These are phyloP conservation scores for Cyprinodon variegatus DNA, from an alignment of 2,113 vertebrate species.

Conservation along the genomic window DNA sequence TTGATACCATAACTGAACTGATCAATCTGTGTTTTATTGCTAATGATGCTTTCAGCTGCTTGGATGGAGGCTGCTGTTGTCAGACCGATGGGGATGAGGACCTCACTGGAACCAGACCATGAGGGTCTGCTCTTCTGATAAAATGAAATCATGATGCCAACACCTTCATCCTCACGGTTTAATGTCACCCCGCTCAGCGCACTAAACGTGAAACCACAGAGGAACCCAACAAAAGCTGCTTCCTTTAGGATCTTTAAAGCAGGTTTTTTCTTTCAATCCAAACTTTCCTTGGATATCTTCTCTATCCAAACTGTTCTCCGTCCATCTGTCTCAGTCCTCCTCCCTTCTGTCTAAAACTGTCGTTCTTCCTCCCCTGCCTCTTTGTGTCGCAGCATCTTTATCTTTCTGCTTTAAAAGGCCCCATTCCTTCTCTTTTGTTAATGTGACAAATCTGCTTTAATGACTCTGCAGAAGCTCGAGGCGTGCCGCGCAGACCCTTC, in stretches of 20 bases:
- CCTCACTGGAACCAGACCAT: no score
- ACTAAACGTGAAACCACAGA: background rate
- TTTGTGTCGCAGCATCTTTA: slow-evolving; percentile 60
- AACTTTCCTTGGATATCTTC: background rate
- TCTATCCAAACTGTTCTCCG: slow-evolving; percentile 20
- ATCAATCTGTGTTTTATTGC: no score
- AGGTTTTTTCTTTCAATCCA: slow-evolving; percentile 4
- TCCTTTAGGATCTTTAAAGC: background rate
- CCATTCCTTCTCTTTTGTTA: slow-evolving; percentile 77
- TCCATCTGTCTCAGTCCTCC: background rate
- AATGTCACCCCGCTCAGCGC: no score
- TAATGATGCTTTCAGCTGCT: no score
- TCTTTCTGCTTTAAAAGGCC: slow-evolving; percentile 41
- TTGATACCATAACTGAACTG: no score
- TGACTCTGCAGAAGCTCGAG: slow-evolving; percentile 69
- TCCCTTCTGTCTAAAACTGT: slow-evolving; percentile 33
- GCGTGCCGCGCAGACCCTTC: slow-evolving; percentile 58
- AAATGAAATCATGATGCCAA: no score
- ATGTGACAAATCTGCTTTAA: slow-evolving; percentile 81
- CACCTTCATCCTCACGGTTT: no score
- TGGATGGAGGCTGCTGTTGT: no score
- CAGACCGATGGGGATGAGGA: no score
- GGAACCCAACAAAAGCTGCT: background rate
- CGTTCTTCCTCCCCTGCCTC: slow-evolving; percentile 41
- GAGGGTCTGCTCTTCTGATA: no score